Conservation (phyloP, 2,888 invertebrate species). For the Acronicta aceris region DNA sequence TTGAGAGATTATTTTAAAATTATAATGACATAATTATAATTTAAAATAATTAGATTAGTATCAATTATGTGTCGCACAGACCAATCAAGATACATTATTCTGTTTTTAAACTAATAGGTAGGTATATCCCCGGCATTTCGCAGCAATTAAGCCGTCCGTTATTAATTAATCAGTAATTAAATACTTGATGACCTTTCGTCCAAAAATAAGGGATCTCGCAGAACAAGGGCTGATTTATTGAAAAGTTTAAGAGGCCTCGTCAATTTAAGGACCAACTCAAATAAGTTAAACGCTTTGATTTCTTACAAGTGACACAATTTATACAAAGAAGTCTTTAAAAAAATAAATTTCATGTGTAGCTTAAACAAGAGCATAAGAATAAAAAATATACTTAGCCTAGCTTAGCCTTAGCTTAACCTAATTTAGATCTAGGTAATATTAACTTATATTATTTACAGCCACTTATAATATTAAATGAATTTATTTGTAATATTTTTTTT, state of each 20-base stretch:
- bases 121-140: conserved; percentile 1
- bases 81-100: background rate
- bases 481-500: too few relatives aligned
- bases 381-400: too few relatives aligned
- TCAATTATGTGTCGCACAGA: background rate
- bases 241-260: conserved; percentile 4
- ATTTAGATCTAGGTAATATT: too few relatives aligned
- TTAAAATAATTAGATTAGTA: background rate
- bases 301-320: background rate
- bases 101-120: background rate
- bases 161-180: conserved; percentile 13
- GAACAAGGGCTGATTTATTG: conserved; percentile 14
- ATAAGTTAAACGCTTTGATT: conserved; percentile 1
- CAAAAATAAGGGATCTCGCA: conserved; percentile 2
- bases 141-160: conserved; percentile 3
- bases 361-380: too few relatives aligned
- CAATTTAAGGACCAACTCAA: background rate
- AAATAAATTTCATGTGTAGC: too few relatives aligned
- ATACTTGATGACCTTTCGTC: conserved; percentile 1
- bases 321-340: background rate
- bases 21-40: background rate
- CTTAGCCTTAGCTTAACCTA: too few relatives aligned
- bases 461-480: too few relatives aligned
- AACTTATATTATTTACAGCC: too few relatives aligned
- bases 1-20: too few relatives aligned